Percentiles rank a stretch among this genome's conserved stretches.
These are phyloP conservation scores for Halictus ligatus DNA, from an alignment of 2,888 invertebrate species.

Conservation along the genomic window DNA sequence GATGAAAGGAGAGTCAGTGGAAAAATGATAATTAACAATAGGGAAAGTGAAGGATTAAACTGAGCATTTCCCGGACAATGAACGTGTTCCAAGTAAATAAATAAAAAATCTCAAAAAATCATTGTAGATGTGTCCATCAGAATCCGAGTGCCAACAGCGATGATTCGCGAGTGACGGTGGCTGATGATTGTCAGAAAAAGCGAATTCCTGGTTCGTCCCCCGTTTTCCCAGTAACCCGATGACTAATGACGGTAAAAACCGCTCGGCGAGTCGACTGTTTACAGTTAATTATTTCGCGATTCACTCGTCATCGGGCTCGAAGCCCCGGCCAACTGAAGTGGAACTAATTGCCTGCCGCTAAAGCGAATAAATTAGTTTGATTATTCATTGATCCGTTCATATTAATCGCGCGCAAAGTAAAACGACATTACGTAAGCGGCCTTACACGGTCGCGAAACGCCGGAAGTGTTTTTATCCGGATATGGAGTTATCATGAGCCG, in stretches of 20 bases:
- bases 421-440: constrained; percentile 45
- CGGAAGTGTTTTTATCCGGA: constrained; percentile 54
- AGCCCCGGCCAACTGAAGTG: constrained; percentile 49
- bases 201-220: background rate
- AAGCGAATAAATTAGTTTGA: constrained; percentile 51
- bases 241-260: constrained; percentile 8
- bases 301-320: constrained; percentile 21
- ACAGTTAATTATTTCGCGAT: constrained; percentile 18
- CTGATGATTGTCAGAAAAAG: background rate
- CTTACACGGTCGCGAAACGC: constrained; percentile 57
- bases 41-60: too few relatives aligned
- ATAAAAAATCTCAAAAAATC: background rate
- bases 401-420: constrained; percentile 49
- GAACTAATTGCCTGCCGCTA: constrained; percentile 63
- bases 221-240: background rate
- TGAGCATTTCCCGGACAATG: too few relatives aligned
- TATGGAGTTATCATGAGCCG: constrained; percentile 14
- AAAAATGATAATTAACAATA: background rate
- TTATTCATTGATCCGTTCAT: constrained; percentile 61
- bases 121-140: background rate
- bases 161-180: background rate
- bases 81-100: too few relatives aligned
- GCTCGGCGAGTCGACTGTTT: background rate
- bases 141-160: background rate
- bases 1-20: background rate